These are phyloP conservation scores for Thera britannica DNA, from an alignment of 2,888 invertebrate species.

Conservation along the genomic window DNA sequence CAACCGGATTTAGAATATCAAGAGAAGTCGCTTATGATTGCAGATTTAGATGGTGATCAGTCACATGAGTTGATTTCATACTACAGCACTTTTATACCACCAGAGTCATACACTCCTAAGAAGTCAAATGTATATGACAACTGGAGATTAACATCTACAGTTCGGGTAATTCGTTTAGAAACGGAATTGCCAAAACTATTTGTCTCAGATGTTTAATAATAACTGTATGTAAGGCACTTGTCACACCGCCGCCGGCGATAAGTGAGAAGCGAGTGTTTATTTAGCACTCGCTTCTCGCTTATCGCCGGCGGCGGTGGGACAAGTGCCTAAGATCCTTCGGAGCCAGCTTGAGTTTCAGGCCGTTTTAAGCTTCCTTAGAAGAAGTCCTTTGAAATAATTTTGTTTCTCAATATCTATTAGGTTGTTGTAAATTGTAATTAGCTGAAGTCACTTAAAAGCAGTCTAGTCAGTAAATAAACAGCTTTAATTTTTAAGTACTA, in stretches of 20 bases:
- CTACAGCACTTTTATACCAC: conserved; percentile 86
- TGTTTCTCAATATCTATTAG: conserved; percentile 37
- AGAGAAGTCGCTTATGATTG: conserved; percentile 89
- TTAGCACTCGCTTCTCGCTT: too few species aligned
- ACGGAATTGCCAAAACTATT: conserved; percentile 90
- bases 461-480: conserved; percentile 49
- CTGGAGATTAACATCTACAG: conserved; percentile 88
- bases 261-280: too few species aligned
- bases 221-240: neutral
- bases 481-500: conserved; percentile 26
- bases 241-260: too few species aligned
- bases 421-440: conserved; percentile 54
- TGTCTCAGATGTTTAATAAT: conserved; percentile 67
- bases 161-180: conserved; percentile 88
- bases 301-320: too few species aligned
- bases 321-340: neutral
- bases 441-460: conserved; percentile 46
- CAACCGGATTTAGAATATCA: conserved; percentile 91
- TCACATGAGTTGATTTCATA: conserved; percentile 92
- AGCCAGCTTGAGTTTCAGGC: neutral
- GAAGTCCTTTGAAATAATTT: conserved; percentile 1
- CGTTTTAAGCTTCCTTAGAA: neutral
- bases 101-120: conserved; percentile 68
- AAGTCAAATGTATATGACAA: conserved; percentile 68
- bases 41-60: conserved; percentile 90